Evolutionary conservation across 2,797 vertebrate species (phyloP), one percentile per base, ranked within the genome.

Genomic region (Vireo griseus): DNA sequence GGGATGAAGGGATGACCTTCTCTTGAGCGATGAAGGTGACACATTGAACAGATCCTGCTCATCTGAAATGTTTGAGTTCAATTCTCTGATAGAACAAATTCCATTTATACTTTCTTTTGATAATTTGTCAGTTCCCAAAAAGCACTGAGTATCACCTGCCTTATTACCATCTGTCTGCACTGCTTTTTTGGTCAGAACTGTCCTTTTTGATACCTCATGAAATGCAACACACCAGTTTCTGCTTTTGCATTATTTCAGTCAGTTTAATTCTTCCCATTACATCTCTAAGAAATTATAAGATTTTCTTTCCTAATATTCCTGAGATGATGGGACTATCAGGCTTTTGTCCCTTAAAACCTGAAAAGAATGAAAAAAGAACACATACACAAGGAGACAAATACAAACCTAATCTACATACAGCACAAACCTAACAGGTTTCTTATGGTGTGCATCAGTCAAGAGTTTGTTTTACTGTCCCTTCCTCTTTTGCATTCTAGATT

Each of bases 281-380:
- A 45, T 33, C 87, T 71, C 94, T 82, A 91, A 98, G 91, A 28
- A 95, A 95, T 71, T 97, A 95, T 77, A 98, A 97, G 19, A 76
- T 91, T 87, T 96, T 93, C 77, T 94, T 97, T 40, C 67, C 35
- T 65, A 98, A 94, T 57, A 74, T 96, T 73, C 91, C 71, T 18
- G 97, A 98, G 42, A 97, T 87, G 40, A 81, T 95, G 40, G 39
- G 92, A 37, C 94, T 86, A 75, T 98, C 96, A 62, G 95, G 90
- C 79, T 98, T 98, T 91, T 97, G 75, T 17, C 97, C 97, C 77
- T 96, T 88, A 87, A 98, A 94, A 97, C 71, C 96, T 97, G 71
- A 54, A 92, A 95, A 63, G 19, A 85, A 74, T 45, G 50, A 39
- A 24, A 77, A 59, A 86, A 31, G 4, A 37, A 48, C 10, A 79